Evolutionary conservation across 2,888 invertebrate species (phyloP).

Genomic region (Lasius platythorax): DNA sequence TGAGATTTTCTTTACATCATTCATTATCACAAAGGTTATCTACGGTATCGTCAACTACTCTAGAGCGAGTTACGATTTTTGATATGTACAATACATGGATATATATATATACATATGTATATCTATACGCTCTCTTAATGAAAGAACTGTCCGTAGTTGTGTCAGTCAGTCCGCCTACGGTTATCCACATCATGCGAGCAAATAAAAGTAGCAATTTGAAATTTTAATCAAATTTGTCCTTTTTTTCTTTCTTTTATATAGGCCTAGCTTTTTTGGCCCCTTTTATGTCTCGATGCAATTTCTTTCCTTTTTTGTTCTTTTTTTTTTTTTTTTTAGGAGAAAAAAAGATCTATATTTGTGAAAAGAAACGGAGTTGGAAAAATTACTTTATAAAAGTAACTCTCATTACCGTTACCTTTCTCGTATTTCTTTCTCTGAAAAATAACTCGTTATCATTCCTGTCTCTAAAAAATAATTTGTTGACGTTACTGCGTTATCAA

Average conservation of each 20-base stretch:
- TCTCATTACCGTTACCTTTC: not conserved
- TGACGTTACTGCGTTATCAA: not conserved
- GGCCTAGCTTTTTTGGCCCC: constrained; percentile 29
- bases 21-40: constrained; percentile 69
- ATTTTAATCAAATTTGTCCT: constrained; percentile 9
- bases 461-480: not conserved
- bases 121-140: constrained; percentile 43
- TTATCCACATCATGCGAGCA: constrained; percentile 27
- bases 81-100: constrained; percentile 81
- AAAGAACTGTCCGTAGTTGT: constrained; percentile 49
- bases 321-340: not conserved
- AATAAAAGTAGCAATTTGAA: constrained; percentile 20
- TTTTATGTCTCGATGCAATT: not conserved
- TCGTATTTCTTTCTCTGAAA: not conserved
- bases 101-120: constrained; percentile 41
- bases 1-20: constrained; percentile 75
- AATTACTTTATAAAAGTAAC: not conserved
- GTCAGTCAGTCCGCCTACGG: constrained; percentile 59
- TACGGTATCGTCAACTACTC: constrained; percentile 63
- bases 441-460: not conserved
- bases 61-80: constrained; percentile 66
- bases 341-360: not conserved
- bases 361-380: not conserved
- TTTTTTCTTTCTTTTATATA: not conserved
- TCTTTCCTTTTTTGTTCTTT: not conserved